Percentiles rank a stretch among this genome's conserved stretches.
Conservation (phyloP, 1,140 invertebrate genomes). For the Apis cerana region DNA sequence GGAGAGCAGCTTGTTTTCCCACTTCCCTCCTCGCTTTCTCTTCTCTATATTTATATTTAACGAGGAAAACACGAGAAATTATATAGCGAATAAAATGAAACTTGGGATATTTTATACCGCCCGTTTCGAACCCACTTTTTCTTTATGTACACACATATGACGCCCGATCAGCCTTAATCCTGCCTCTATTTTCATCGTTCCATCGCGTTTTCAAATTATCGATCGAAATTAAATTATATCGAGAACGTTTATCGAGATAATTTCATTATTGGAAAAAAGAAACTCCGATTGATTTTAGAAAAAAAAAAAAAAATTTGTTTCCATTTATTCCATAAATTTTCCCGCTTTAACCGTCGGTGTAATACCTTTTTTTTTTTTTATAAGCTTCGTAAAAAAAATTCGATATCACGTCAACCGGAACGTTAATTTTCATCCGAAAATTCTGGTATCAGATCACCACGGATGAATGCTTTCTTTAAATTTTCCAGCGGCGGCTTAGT, state of each 20-base stretch:
- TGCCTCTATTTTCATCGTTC: not conserved
- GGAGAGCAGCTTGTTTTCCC: not conserved
- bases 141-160: not conserved
- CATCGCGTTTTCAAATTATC: not conserved
- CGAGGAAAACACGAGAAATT: not conserved
- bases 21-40: not conserved
- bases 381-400: not conserved
- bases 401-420: too few relatives aligned
- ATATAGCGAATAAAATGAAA: not conserved
- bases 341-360: too few relatives aligned
- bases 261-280: too few relatives aligned
- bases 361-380: not conserved
- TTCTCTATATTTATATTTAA: not conserved
- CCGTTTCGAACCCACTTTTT: not conserved
- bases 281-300: too few relatives aligned
- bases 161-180: not conserved
- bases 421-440: not conserved
- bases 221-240: too few relatives aligned
- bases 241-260: too few relatives aligned
- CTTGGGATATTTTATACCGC: not conserved
- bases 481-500: not conserved
- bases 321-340: too few relatives aligned
- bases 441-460: not conserved
- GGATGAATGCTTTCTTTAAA: conserved; percentile 37
- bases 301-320: too few relatives aligned